A percentile compares a stretch with the other conserved stretches of the same genome.
Evolutionary conservation across 2,113 vertebrate genomes (phyloP).

Genomic region (Desmodus rotundus): DNA sequence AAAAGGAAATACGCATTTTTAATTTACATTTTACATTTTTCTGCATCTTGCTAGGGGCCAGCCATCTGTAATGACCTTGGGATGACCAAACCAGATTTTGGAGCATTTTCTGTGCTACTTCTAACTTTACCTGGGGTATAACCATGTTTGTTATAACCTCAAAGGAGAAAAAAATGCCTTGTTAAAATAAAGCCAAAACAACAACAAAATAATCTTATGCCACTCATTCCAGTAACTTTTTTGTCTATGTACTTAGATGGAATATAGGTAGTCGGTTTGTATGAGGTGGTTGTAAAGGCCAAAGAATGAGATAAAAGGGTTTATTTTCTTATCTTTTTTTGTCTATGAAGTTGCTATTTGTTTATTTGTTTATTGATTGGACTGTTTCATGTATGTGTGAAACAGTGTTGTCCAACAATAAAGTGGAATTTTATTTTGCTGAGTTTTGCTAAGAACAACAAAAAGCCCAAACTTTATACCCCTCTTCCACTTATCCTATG

Average conservation of each 20-base stretch:
- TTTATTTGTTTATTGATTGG: not conserved
- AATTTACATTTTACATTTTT: constrained; percentile 99
- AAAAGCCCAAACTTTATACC: not conserved
- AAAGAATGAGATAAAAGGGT: not conserved
- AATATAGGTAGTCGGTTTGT: not conserved
- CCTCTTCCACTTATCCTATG: not conserved
- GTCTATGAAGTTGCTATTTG: not conserved
- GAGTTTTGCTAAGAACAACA: not conserved
- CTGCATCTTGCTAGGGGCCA: constrained; percentile 91
- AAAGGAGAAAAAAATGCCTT: not conserved
- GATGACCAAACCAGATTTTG: not conserved
- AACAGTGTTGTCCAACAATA: not conserved
- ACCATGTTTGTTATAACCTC: not conserved
- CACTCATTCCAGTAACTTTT: not conserved
- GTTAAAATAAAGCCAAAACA: not conserved
- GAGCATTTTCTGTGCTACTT: not conserved
- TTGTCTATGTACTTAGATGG: not conserved
- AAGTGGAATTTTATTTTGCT: not conserved
- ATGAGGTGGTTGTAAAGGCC: not conserved
- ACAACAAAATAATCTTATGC: not conserved
- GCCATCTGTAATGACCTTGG: not conserved
- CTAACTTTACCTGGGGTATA: not conserved
- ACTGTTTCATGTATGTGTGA: not conserved
- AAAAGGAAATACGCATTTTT: constrained; percentile 92
- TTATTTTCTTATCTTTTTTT: fast-evolving